phyloP scores from a whole-genome alignment of 2,113 vertebrate genomes.

The Oxygymnocypris stewartii region DNA sequence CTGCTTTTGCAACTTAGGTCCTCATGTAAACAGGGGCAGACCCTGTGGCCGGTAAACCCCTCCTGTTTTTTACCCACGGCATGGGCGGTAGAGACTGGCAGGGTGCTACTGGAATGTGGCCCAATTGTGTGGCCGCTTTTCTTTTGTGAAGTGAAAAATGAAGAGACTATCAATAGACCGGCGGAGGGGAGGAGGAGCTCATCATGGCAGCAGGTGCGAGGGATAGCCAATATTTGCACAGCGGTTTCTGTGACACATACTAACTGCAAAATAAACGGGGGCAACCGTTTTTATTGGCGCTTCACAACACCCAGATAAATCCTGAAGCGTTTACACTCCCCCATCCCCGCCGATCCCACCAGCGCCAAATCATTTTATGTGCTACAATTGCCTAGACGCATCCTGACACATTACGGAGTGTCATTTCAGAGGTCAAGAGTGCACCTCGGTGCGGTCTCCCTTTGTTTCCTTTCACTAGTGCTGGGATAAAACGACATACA shows the following conservation, averaged over 20 bases:
- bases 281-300: conserved; percentile 66
- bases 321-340: conserved; percentile 57
- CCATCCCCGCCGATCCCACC: not conserved
- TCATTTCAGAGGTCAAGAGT: conserved; percentile 74
- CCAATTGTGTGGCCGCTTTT: conserved; percentile 66
- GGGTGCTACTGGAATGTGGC: conserved; percentile 62
- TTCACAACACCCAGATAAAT: conserved; percentile 70
- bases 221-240: conserved; percentile 76
- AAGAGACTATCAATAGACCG: conserved; percentile 68
- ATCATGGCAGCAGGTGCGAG: conserved; percentile 79
- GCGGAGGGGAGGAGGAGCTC: conserved; percentile 60
- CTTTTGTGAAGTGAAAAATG: conserved; percentile 76
- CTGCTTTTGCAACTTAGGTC: conserved; percentile 3
- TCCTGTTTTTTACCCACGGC: conserved; percentile 64
- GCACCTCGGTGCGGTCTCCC: conserved; percentile 39
- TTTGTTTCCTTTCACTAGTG: not conserved
- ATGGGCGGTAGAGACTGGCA: conserved; percentile 57
- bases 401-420: conserved; percentile 62
- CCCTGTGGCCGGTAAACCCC: conserved; percentile 55
- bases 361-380: conserved; percentile 54
- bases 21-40: conserved; percentile 50
- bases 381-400: conserved; percentile 77
- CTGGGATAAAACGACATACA: not conserved
- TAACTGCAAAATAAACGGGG: conserved; percentile 66
- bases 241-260: conserved; percentile 71